phyloP scores from a whole-genome alignment of 2,888 invertebrate genomes.

The Chorisops tibialis region DNA sequence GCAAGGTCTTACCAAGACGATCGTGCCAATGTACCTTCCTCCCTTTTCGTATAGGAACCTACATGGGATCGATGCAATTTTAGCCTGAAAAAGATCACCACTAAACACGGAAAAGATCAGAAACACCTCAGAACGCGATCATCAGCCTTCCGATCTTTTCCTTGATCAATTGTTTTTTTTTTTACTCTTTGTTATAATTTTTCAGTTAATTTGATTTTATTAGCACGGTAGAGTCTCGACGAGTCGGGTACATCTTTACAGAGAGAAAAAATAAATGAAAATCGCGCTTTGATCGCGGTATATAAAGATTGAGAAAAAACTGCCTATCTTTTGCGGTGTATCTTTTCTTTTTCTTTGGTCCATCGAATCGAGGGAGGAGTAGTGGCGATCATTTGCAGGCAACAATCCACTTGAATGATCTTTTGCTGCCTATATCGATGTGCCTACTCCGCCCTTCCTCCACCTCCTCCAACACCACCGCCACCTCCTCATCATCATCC shows the following conservation, averaged over 20 bases:
- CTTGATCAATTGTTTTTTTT: slow-evolving; percentile 14
- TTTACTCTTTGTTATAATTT: slow-evolving; percentile 24
- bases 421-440: slow-evolving; percentile 3
- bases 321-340: neutral
- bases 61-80: slow-evolving; percentile 2
- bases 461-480: neutral
- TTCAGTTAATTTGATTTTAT: slow-evolving; percentile 34
- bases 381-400: slow-evolving; percentile 31
- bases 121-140: slow-evolving; percentile 12
- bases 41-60: no score
- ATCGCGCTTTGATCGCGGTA: slow-evolving; percentile 14
- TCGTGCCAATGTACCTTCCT: no score
- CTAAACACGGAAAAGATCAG: slow-evolving; percentile 17
- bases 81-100: slow-evolving; percentile 9
- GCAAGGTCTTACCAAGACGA: neutral
- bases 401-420: slow-evolving; percentile 8
- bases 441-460: neutral
- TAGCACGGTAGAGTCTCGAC: slow-evolving; percentile 22
- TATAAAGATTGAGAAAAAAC: slow-evolving; percentile 22
- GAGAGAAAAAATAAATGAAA: neutral
- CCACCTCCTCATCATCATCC: slow-evolving; percentile 4
- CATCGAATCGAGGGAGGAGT: slow-evolving; percentile 22
- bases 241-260: neutral
- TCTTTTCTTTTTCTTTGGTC: slow-evolving; percentile 11
- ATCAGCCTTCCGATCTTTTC: slow-evolving; percentile 10